Percentiles rank a stretch among this genome's conserved stretches.
Evolutionary conservation across 2,797 vertebrate species (phyloP).

Genomic region (Triplophysa yarkandensis): DNA sequence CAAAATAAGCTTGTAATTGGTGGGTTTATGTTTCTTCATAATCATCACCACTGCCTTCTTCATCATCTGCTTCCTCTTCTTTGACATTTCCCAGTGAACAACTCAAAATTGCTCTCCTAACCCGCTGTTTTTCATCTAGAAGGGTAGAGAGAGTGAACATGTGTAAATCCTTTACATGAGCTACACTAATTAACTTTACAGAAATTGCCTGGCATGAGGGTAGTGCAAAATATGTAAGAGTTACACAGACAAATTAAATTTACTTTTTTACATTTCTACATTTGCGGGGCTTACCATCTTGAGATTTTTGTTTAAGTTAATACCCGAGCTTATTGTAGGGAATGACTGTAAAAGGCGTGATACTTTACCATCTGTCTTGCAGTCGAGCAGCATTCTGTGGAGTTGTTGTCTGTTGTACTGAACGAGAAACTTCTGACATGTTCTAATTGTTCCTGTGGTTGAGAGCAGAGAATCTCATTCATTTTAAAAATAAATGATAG

Average conservation of each 20-base stretch:
- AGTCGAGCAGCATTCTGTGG: slow-evolving; percentile 79
- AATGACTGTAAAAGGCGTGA: not conserved
- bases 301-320: not conserved
- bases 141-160: slow-evolving; percentile 5
- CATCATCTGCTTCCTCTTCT: slow-evolving; percentile 53
- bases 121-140: slow-evolving; percentile 79
- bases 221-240: too few species aligned
- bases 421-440: slow-evolving; percentile 95
- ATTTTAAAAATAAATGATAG: not conserved
- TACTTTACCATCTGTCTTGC: slow-evolving; percentile 81
- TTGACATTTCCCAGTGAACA: slow-evolving; percentile 69
- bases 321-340: too few species aligned
- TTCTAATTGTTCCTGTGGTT: slow-evolving; percentile 88
- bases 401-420: slow-evolving; percentile 88
- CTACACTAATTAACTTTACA: not conserved
- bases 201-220: too few species aligned
- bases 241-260: too few species aligned
- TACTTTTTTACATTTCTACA: not conserved
- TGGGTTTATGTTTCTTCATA: slow-evolving; percentile 1
- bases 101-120: slow-evolving; percentile 79
- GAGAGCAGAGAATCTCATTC: not conserved
- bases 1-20: not conserved
- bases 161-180: not conserved
- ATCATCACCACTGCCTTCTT: slow-evolving; percentile 64
- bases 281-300: not conserved